phyloP scores from a whole-genome alignment of 2,113 vertebrate species.

The Brachypteracias leptosomus region DNA sequence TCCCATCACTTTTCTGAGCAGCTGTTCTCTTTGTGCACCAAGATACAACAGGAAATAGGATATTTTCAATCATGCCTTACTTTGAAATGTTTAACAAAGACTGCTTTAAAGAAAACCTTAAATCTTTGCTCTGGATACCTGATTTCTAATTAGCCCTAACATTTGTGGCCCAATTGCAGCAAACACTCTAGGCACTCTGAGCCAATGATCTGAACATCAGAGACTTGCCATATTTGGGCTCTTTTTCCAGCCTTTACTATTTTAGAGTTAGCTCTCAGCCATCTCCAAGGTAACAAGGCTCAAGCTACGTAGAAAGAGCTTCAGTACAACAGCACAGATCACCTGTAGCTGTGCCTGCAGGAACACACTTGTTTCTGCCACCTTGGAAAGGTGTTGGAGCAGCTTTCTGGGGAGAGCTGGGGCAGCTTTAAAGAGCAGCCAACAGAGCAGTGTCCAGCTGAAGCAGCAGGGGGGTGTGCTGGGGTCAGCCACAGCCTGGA shows the following conservation, averaged over 20 bases:
- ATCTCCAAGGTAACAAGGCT: not conserved
- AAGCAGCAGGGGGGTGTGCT: not conserved
- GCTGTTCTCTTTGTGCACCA: not conserved
- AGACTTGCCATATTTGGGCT: not conserved
- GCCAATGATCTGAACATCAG: not conserved
- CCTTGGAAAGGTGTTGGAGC: not conserved
- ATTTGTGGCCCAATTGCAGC: not conserved
- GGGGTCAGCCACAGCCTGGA: not conserved
- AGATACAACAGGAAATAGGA: not conserved
- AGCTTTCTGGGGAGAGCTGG: not conserved
- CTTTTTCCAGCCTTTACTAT: not conserved
- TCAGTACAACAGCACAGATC: not conserved
- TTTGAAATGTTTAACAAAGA: not conserved
- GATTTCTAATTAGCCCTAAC: not conserved
- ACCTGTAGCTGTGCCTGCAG: not conserved
- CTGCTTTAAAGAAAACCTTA: not conserved
- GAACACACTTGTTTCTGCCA: not conserved
- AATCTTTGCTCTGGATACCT: not conserved
- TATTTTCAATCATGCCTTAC: not conserved
- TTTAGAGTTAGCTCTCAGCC: not conserved
- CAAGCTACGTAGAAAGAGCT: not conserved
- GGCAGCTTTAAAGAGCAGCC: not conserved
- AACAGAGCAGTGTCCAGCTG: not conserved
- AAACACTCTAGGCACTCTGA: not conserved
- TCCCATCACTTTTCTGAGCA: not conserved